Base-by-base conservation (phyloP, 1,140 invertebrate genomes). In the Brachionus asplanchnoidis region DNA sequence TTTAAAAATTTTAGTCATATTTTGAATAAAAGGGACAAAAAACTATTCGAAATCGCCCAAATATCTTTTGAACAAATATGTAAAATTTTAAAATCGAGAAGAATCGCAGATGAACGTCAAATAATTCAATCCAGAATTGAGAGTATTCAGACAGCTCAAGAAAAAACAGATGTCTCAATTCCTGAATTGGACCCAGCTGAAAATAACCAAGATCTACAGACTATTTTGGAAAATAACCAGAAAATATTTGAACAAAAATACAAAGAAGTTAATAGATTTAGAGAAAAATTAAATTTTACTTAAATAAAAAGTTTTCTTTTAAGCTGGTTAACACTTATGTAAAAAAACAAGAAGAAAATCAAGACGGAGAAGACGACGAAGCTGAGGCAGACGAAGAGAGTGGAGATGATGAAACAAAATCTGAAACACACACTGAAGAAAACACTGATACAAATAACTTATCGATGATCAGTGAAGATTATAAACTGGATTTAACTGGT, bases 61-160 rank as follows among this genome's bases (percentile, higher is more conserved):
- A 4, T 8, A 2, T 77, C 42, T 4, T 50, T 77, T 77, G 73
- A 50, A 50, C 11, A 50, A 9, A 50, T 77, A 50, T 9, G 42
- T 26, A 77, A 50, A 77, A 77, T 77, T 9, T n/a, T 77, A 50
- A 77, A 77, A 50, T 50, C 40, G 4, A 46, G 73, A 26, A 44
- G 73, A 26, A 77, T 50, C 14, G 26, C 40, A 23, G 44, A 77
- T 28, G 73, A 77, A n/a, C 20, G 17, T 26, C 20, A 50, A 26
- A 50, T 77, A 44, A 23, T 14, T 12, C 11, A 50, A 26, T 26
- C 17, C 9, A 23, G 73, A 23, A 50, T 77, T 28, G 73, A 77
- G 20, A 50, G 42, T n/a, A 12, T 50, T 12, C 11, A 50, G 53
- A 50, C 5, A 28, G 14, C 5, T n/a, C 20, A 46, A 26, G 17